Percentiles rank a stretch among this genome's conserved stretches.
Evolutionary conservation across 2,888 invertebrate genomes (phyloP).

Genomic region (Ornithoptera alexandrae): DNA sequence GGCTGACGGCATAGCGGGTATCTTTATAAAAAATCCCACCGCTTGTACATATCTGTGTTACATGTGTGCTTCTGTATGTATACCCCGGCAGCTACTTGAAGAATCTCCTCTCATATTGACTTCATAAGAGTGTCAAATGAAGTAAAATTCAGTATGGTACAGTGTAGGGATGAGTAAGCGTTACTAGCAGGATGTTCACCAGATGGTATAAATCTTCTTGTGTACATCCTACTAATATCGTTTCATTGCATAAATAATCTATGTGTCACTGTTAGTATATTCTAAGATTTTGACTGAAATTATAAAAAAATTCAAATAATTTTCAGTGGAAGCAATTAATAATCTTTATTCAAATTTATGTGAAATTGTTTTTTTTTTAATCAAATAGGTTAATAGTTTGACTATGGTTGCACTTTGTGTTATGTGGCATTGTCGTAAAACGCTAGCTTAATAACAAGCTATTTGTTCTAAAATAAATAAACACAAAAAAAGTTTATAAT

Average conservation of each 20-base stretch:
- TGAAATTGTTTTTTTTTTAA: not conserved
- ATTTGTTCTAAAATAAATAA: no score
- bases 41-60: conserved; percentile 60
- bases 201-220: no score
- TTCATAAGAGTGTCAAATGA: not conserved
- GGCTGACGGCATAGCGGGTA: conserved; percentile 66
- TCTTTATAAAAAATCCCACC: conserved; percentile 65
- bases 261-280: no score
- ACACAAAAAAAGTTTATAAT: no score
- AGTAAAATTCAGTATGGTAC: not conserved
- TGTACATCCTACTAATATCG: no score
- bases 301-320: no score
- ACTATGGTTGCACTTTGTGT: no score
- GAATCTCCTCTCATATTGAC: conserved; percentile 24
- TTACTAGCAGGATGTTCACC: no score
- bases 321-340: not conserved
- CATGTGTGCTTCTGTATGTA: conserved; percentile 45
- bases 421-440: no score
- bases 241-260: no score
- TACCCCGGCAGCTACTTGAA: conserved; percentile 45
- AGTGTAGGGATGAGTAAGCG: not conserved
- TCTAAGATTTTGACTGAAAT: no score
- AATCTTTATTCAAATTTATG: not conserved
- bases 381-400: not conserved
- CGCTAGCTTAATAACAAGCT: no score